Evolutionary conservation across 1,140 invertebrate species (phyloP).

Genomic region (Tetramorium alpestre): DNA sequence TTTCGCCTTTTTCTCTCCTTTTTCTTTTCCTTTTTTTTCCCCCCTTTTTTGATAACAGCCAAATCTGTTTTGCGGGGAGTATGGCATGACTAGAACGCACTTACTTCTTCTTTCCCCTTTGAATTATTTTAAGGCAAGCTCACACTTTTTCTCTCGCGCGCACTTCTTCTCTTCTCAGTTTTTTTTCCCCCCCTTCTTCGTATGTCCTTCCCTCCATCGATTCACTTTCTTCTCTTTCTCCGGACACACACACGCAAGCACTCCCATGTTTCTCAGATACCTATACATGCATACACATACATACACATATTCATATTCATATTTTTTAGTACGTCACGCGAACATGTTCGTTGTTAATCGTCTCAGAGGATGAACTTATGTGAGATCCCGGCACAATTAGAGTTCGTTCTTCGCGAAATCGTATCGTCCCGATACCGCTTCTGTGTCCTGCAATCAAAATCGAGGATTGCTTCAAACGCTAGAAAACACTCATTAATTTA

Average conservation of each 20-base stretch:
- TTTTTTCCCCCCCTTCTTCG: neutral
- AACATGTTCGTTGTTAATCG: constrained; percentile 72
- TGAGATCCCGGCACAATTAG: constrained; percentile 25
- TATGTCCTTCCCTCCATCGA: neutral
- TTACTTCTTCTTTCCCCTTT: constrained; percentile 64
- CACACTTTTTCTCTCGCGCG: constrained; percentile 56
- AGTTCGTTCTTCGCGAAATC: constrained; percentile 63
- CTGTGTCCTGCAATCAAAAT: constrained; percentile 66
- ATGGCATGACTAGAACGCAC: constrained; percentile 68
- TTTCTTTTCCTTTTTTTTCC: neutral
- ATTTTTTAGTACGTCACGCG: constrained; percentile 67
- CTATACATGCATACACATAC: constrained; percentile 55
- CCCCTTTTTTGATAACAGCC: constrained; percentile 35
- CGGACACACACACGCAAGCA: constrained; percentile 13
- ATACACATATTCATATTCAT: constrained; percentile 60
- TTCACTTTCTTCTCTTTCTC: neutral
- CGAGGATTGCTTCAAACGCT: neutral
- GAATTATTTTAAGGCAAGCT: constrained; percentile 77
- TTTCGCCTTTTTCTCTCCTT: neutral
- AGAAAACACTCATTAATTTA: neutral
- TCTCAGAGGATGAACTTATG: constrained; percentile 62
- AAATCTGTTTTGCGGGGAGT: constrained; percentile 12
- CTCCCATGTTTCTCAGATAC: neutral
- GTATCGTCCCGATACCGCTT: constrained; percentile 73
- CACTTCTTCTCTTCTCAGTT: neutral